Evolutionary conservation across 2,797 vertebrate species (phyloP), one percentile per base, ranked within the genome.

Genomic region (Sebastes wilsoni): DNA sequence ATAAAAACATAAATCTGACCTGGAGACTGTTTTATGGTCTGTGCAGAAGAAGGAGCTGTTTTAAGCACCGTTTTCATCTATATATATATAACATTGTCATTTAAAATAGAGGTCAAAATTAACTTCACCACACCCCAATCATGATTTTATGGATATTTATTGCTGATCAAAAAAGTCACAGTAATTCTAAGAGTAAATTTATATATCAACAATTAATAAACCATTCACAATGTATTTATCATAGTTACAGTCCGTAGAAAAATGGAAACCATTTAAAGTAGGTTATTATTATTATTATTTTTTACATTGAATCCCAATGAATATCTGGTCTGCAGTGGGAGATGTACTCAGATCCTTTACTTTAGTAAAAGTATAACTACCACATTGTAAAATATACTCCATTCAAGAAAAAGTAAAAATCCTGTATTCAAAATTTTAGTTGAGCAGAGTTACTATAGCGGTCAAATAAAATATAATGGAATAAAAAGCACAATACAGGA

Each of bases 401-500:
- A 36, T 54, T 25, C 5, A 52, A 25, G 34, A 36, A 36, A 36
- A 36, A 12, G 5, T 30, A n/a, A 27, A 49, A 16, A 8, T 49
- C 38, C n/a, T 62, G n/a, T 27, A 23, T 61, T 52, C 8, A 72
- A 20, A 49, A 20, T 18, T 49, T 3, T 46, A 55, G 23, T 58
- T 58, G 6, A 56, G 23, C 13, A 30, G 3, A 30, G 6, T 70
- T n/a, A 66, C 10, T 54, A 14, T 49, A 49, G 8, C 3, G 9
- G 2, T 28, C 5, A 18, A 20, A 42, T 54, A 22, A 65, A 42
- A 38, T 27, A 25, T 16, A 58, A 12, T 58, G 55, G 23, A 58
- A 52, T 52, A 52, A 52, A 20, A 52, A 52, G 18, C 9, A 52
- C 20, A 52, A 52, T n/a, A 52, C 49, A 96, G 96, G 96, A 96